Evolutionary conservation across 2,797 vertebrate species (phyloP), one percentile per base, ranked within the genome.

Genomic region (Alca torda): DNA sequence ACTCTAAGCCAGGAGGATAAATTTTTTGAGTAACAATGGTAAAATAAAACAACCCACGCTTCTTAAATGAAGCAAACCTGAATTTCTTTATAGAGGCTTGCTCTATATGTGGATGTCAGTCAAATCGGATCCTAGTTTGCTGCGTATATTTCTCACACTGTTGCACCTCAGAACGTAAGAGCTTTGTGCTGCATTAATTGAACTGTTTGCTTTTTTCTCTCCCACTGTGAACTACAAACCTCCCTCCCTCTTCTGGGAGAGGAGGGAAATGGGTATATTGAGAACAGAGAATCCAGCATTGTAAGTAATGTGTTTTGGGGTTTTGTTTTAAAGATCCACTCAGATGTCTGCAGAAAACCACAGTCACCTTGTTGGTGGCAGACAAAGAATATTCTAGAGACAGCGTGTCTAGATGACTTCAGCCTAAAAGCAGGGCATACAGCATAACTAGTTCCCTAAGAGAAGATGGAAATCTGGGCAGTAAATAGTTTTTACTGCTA

Each of bases 381-480:
- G 68, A 45, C 67, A 84, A 75, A 84, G 59, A 76, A 60, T 61
- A 61, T 54, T 61, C 57, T 74, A 78, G 65, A 94, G 89, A 90
- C 73, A 88, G 54, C 23, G 41, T 85, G 68, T 95, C 90, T 87
- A 9, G 6, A 82, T 89, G 50, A 61, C 67, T 87, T 87, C 46
- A 75, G 79, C 17, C 45, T 86, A 93, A 92, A 41, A 88, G 69
- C 69, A 73, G 17, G 25, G 28, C 46, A 78, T 7, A 41, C 11
- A 69, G 69, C 14, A 26, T 61, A 86, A 86, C 61, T 39, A 67
- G 73, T 31, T 93, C 54, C 75, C 50, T 75, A 72, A 80, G 50
- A 92, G 88, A 82, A 89, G 68, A 93, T 59, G 72, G 60, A 92
- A 94, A 95, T 83, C 54, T 80, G 39, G 61, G 31, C 72, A 91